Percentiles rank a stretch among this genome's conserved stretches.
Evolutionary conservation across 2,113 vertebrate species (phyloP).

Genomic region (Chiloscyllium plagiosum): DNA sequence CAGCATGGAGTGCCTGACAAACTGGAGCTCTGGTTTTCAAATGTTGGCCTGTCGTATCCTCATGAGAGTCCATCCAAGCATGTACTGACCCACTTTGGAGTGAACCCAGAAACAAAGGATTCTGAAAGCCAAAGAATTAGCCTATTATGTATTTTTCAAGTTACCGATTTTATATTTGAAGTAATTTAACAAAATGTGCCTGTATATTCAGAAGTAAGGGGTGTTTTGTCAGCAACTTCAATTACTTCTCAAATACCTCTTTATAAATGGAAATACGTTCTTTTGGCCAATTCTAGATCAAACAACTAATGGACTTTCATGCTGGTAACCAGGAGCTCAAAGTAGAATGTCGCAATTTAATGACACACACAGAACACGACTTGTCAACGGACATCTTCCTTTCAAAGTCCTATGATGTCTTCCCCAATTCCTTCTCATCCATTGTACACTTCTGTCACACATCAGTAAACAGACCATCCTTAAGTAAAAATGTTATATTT

Average conservation of each 20-base stretch:
- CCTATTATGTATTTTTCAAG: neutral
- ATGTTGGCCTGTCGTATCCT: neutral
- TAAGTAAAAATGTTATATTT: slow-evolving; percentile 48
- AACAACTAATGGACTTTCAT: slow-evolving; percentile 68
- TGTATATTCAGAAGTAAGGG: neutral
- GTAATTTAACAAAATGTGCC: neutral
- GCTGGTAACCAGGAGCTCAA: slow-evolving; percentile 67
- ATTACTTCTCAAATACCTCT: slow-evolving; percentile 36
- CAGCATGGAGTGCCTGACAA: neutral
- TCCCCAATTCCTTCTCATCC: slow-evolving; percentile 29
- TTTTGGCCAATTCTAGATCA: slow-evolving; percentile 69
- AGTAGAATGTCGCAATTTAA: slow-evolving; percentile 49
- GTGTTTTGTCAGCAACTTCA: neutral
- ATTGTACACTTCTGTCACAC: slow-evolving; percentile 37
- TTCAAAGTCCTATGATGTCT: slow-evolving; percentile 53
- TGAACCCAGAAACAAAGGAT: neutral
- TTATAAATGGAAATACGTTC: slow-evolving; percentile 73
- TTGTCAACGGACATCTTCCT: slow-evolving; percentile 46
- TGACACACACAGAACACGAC: slow-evolving; percentile 48
- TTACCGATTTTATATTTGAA: neutral
- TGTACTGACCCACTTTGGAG: neutral
- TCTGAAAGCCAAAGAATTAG: neutral
- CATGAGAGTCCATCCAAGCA: neutral
- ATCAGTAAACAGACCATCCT: slow-evolving; percentile 22
- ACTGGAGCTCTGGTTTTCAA: neutral